Evolutionary conservation across 1,140 invertebrate genomes (phyloP).

Genomic region (Sarcophaga peregrina): DNA sequence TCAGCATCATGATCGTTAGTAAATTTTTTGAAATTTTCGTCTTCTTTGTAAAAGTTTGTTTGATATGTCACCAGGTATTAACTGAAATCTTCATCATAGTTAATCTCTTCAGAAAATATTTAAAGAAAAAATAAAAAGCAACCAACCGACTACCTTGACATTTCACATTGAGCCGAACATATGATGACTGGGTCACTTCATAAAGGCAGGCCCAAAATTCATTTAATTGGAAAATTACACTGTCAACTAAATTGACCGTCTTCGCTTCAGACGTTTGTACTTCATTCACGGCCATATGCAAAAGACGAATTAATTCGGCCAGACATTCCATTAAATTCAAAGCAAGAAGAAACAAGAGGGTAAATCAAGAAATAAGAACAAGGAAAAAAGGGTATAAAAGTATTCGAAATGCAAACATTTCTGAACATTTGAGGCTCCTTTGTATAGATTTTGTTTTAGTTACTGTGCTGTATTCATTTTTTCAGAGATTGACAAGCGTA

Average conservation of each 20-base stretch:
- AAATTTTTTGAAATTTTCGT: not conserved
- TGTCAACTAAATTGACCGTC: slow-evolving; percentile 30
- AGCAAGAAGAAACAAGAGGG: not conserved
- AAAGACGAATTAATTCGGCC: slow-evolving; percentile 26
- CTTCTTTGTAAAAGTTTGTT: not conserved
- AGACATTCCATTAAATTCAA: slow-evolving; percentile 26
- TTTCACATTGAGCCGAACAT: not conserved
- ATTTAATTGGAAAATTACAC: slow-evolving; percentile 41
- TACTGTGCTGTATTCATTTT: not conserved
- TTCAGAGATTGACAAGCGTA: slow-evolving; percentile 31
- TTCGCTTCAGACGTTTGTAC: slow-evolving; percentile 26
- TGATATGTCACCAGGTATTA: slow-evolving; percentile 34
- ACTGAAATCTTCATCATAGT: slow-evolving; percentile 37
- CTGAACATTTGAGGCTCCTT: slow-evolving; percentile 1
- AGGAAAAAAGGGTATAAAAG: no score
- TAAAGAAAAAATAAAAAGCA: not conserved
- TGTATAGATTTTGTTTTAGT: not conserved
- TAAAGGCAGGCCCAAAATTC: slow-evolving; percentile 18
- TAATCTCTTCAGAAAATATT: slow-evolving; percentile 24
- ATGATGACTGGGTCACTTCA: slow-evolving; percentile 3
- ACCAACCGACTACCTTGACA: slow-evolving; percentile 24
- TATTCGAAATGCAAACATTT: not conserved
- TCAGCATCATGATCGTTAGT: not conserved
- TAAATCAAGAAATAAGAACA: no score
- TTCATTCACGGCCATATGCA: slow-evolving; percentile 27